Conservation (phyloP, 2,113 vertebrate species). For the Anolis sagrei region DNA sequence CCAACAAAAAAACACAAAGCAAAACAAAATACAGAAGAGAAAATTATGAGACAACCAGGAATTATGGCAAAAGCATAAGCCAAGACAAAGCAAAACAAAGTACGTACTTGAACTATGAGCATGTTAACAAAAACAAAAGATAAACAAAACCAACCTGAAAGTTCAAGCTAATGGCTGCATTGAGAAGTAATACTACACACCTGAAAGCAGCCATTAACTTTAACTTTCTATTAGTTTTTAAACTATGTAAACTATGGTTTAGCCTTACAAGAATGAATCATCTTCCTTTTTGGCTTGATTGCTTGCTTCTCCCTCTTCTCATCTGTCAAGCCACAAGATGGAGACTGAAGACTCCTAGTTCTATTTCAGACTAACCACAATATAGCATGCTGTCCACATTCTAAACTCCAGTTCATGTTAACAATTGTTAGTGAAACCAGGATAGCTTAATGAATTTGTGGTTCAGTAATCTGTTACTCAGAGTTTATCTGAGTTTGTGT, state of each 20-base stretch:
- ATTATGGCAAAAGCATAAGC: not conserved
- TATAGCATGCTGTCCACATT: not conserved
- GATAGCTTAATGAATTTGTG: not conserved
- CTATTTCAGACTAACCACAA: not conserved
- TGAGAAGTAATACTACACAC: not conserved
- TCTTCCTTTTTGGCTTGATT: not conserved
- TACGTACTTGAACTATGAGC: constrained; percentile 40
- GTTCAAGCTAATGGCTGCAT: constrained; percentile 49
- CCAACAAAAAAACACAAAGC: constrained; percentile 37
- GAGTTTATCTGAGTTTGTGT: not conserved
- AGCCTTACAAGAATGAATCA: not conserved
- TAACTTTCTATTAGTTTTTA: not conserved
- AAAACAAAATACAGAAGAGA: constrained; percentile 3
- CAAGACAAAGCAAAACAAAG: not conserved
- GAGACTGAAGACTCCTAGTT: not conserved
- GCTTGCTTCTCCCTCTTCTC: not conserved
- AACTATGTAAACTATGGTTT: not conserved
- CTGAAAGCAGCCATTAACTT: not conserved
- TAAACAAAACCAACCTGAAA: constrained; percentile 40
- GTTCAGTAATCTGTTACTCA: not conserved
- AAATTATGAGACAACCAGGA: constrained; percentile 4
- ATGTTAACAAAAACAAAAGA: constrained; percentile 58
- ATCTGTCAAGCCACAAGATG: not conserved
- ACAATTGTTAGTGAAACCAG: not conserved
- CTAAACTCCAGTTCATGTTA: not conserved